Percentiles rank a stretch among this genome's conserved stretches.
Evolutionary conservation across 2,113 vertebrate species (phyloP).

Genomic region (Phyllostomus discolor): DNA sequence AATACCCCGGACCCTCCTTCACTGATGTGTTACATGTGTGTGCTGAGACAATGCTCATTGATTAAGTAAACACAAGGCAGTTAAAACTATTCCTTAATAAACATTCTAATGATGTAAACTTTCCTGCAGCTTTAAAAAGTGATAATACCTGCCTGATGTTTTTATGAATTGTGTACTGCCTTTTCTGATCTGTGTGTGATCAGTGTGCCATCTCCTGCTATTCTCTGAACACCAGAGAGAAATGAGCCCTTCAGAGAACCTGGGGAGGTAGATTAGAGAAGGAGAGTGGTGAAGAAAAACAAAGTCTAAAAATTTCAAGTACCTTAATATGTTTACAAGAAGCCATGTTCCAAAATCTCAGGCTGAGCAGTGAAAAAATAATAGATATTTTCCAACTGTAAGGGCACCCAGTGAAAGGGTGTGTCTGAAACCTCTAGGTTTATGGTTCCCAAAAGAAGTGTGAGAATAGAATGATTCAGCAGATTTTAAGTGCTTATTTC

Average conservation of each 20-base stretch:
- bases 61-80: background rate
- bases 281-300: background rate
- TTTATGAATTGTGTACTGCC: background rate
- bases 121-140: background rate
- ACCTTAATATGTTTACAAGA: background rate
- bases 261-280: background rate
- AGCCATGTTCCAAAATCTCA: background rate
- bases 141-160: background rate
- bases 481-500: conserved; percentile 51
- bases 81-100: background rate
- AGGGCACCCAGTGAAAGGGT: background rate
- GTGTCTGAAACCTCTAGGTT: background rate
- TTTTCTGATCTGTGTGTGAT: background rate
- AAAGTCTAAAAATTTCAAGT: background rate
- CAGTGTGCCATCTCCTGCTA: background rate
- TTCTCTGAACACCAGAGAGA: background rate
- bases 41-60: background rate
- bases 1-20: background rate
- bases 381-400: background rate
- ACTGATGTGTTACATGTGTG: background rate
- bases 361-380: background rate
- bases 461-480: conserved; percentile 27
- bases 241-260: background rate
- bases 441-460: background rate
- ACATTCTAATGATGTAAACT: background rate